Evolutionary conservation across 2,113 vertebrate species (phyloP), one percentile per base, ranked within the genome.

Genomic region (Serilophus lunatus): DNA sequence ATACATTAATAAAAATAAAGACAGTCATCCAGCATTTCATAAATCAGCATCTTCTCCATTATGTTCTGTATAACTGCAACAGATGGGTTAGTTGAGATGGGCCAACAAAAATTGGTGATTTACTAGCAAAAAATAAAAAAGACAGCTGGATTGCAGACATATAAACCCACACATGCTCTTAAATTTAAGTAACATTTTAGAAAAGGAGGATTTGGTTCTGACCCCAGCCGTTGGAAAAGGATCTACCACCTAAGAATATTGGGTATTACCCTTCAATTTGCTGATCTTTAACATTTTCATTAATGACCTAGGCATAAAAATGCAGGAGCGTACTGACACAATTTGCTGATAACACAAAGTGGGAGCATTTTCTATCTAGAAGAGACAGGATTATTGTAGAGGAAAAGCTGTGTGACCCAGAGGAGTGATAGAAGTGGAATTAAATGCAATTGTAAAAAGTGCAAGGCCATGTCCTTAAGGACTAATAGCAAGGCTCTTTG

Each of bases 341-440:
- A 77, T 96, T 88, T 96, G 90, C 85, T 97, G 95, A 96, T 96
- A 95, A 80, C 82, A 82, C 53, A 38, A 82, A 90, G 42, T 86
- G 42, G 50, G 31, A 94, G 11, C 36, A 83, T 92, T 95, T 96
- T 93, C 88, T 81, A 33, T 65, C 86, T 86, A 29, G 56, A 66
- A 90, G 50, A 92, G 93, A 92, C 82, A 90, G 90, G 90, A 82
- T 95, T 94, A 95, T 95, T 96, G 75, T 83, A 76, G 42, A 77
- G 75, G n/a, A 90, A 96, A 96, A 92, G 85, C 90, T 94, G 93
- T 92, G 85, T 74, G 82, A 95, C 95, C 92, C 79, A 95, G 90
- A 95, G 88, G 90, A 95, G 79, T 86, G 79, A 94, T 83, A 92
- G 78, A 95, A 96, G 38, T 80, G 38, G 71, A 95, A 92, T 97